phyloP scores from a whole-genome alignment of 2,888 invertebrate genomes.

The Scaptomyza parva region DNA sequence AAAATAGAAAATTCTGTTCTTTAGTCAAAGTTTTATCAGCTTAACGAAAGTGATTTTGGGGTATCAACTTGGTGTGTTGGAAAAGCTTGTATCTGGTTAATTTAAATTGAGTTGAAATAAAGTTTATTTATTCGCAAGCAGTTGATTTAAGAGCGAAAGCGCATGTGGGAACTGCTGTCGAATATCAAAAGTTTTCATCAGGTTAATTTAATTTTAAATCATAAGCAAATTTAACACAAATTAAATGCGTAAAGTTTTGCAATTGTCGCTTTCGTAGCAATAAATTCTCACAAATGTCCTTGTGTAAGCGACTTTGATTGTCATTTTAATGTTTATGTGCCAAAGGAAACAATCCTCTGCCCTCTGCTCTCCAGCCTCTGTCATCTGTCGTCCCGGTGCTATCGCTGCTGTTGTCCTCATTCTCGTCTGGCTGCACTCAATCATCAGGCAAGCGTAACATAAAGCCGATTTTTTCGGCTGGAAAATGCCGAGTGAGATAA shows the following conservation, averaged over 20 bases:
- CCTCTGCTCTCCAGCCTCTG: no score
- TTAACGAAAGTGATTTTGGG: background rate
- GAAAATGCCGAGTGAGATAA: slow-evolving; percentile 72
- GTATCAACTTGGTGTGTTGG: background rate
- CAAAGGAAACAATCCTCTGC: slow-evolving; percentile 12
- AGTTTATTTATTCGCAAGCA: background rate
- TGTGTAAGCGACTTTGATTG: slow-evolving; percentile 75
- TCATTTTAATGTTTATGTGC: slow-evolving; percentile 48
- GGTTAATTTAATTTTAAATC: slow-evolving; percentile 75
- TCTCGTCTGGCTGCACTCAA: slow-evolving; percentile 71
- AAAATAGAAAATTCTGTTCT: background rate
- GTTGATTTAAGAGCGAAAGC: background rate
- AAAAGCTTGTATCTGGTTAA: background rate
- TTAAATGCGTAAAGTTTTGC: slow-evolving; percentile 74
- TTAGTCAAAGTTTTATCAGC: no score
- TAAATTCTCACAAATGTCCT: slow-evolving; percentile 72
- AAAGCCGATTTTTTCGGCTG: slow-evolving; percentile 76
- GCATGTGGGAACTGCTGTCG: slow-evolving; percentile 20
- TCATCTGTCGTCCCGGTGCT: slow-evolving; percentile 14
- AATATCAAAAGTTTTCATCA: slow-evolving; percentile 57
- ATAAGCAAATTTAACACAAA: slow-evolving; percentile 73
- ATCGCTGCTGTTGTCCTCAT: slow-evolving; percentile 1
- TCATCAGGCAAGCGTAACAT: slow-evolving; percentile 74
- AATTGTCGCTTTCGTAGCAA: slow-evolving; percentile 64
- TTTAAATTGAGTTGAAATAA: background rate